Conservation (phyloP, 2,113 vertebrate species). For the Chrysemys picta region DNA sequence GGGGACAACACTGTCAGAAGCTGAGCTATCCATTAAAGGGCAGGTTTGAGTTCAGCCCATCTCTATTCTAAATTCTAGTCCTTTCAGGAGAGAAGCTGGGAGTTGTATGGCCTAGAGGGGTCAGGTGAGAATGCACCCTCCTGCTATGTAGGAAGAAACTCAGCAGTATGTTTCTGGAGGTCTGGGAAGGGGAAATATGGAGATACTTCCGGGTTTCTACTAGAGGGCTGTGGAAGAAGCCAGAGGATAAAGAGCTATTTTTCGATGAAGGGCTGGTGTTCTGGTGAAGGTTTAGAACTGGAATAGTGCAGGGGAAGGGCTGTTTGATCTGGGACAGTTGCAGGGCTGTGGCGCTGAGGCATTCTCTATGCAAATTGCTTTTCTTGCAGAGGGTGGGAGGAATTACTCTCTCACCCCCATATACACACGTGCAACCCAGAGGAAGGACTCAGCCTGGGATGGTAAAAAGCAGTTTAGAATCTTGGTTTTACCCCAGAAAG, state of each 20-base stretch:
- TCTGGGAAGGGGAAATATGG: neutral
- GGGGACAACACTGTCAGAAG: accelerated
- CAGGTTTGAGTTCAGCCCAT: neutral
- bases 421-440: neutral
- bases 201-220: neutral
- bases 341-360: neutral
- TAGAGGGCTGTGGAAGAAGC: neutral
- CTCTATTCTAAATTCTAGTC: neutral
- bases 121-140: neutral
- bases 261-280: accelerated
- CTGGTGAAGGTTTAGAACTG: neutral
- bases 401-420: neutral
- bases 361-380: neutral
- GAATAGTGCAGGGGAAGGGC: neutral
- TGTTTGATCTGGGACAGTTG: neutral
- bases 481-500: neutral
- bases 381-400: neutral
- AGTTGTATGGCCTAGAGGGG: neutral
- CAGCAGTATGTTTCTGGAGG: neutral
- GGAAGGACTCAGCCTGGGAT: neutral
- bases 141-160: neutral
- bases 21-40: accelerated
- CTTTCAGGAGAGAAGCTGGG: neutral
- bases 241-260: neutral
- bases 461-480: neutral